Evolutionary conservation across 1,140 invertebrate genomes (phyloP), one percentile per base, ranked within the genome.

Genomic region (Pachyrhynchus sulphureomaculatus): DNA sequence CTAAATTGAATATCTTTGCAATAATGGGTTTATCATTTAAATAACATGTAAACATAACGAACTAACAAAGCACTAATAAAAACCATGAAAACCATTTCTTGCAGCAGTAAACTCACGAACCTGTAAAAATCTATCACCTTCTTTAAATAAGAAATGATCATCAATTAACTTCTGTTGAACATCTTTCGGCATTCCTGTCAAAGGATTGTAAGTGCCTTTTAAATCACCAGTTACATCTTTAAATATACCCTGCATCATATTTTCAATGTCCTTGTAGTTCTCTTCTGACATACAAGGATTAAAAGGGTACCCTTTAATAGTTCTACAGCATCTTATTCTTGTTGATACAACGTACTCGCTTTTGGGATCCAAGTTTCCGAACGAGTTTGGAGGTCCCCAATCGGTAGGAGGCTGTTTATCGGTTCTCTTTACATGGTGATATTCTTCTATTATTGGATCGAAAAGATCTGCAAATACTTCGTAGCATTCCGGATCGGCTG

Each of bases 121-220:
- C n/a, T 86, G 80, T 32, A 88, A 73, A 75, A 84, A 85, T 33
- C 83, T 77, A 75, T 91, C 87, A 17, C 86, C 87, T 65, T 90
- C 86, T 75, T 90, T 88, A 77, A 92, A 92, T 17, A 91, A 79
- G 76, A 90, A 90, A 71, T 91, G 87, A 62, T 91, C 86, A 72
- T 89, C 84, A 62, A 89, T 88, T 66, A 91, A 80, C 70, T 85
- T 81, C 70, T 86, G 81, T 71, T 90, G 85, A 15, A 81, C 84
- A 29, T 84, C 82, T 66, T 87, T 82, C 69, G 82, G 79, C 80
- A 91, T 88, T 32, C 83, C 83, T 21, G 79, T 80, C 53, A 93
- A 76, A 9, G 87, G 84, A 68, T 86, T 84, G 74, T 88, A 93
- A 33, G 79, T 85, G 34, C 83, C 84, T 66, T 85, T 82, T 20